These are phyloP conservation scores for Dastarcus helophoroides DNA, from an alignment of 2,888 invertebrate species.

Conservation along the genomic window DNA sequence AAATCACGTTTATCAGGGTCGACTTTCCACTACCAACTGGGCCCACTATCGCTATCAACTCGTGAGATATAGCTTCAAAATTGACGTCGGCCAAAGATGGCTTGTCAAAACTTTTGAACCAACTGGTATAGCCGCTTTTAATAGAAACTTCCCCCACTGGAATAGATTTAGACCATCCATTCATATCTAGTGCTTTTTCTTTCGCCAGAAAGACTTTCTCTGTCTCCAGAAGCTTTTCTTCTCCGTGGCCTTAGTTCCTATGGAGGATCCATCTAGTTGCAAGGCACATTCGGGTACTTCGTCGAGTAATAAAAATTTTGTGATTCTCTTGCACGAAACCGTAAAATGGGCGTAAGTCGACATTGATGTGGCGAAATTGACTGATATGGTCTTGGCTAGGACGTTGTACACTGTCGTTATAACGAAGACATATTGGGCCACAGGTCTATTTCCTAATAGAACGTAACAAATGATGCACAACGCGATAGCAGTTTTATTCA, in stretches of 20 bases:
- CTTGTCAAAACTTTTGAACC: too few species aligned
- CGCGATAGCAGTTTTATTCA: slow-evolving; percentile 73
- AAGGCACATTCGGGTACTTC: too few species aligned
- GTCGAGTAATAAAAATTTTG: slow-evolving; percentile 41
- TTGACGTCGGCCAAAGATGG: slow-evolving; percentile 49
- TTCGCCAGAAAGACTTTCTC: too few species aligned
- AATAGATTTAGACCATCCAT: too few species aligned
- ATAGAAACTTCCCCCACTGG: too few species aligned
- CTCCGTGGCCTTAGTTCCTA: too few species aligned
- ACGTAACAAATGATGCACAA: slow-evolving; percentile 66
- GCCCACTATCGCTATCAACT: slow-evolving; percentile 44
- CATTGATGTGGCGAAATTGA: slow-evolving; percentile 76
- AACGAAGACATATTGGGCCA: slow-evolving; percentile 73
- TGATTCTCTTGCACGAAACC: slow-evolving; percentile 59
- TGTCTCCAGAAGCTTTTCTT: too few species aligned
- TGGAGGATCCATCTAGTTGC: too few species aligned
- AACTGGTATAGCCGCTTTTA: too few species aligned
- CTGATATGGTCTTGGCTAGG: slow-evolving; percentile 71
- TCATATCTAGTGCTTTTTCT: too few species aligned
- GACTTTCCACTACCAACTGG: slow-evolving; percentile 50
- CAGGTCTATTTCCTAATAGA: slow-evolving; percentile 53
- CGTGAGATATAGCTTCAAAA: slow-evolving; percentile 50
- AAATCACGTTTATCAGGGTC: slow-evolving; percentile 39
- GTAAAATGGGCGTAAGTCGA: slow-evolving; percentile 64
- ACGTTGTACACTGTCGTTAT: slow-evolving; percentile 81